Evolutionary conservation across 2,888 invertebrate species (phyloP).

Genomic region (Tetragonisca angustula): DNA sequence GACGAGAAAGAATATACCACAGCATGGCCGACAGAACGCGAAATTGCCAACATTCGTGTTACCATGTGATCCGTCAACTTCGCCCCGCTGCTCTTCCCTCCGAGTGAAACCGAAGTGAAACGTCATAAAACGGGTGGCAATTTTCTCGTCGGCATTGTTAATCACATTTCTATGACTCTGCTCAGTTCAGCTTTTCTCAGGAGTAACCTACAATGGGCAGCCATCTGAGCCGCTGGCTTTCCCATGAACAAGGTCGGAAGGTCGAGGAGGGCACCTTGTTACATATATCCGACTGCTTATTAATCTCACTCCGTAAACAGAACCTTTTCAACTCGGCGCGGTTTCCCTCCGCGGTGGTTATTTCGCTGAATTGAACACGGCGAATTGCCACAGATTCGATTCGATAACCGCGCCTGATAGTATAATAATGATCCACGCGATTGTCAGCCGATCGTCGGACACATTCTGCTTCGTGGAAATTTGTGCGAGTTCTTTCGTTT

Average conservation of each 20-base stretch:
- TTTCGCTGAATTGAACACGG: conserved; percentile 24
- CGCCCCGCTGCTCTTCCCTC: neutral
- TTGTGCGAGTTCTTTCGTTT: neutral
- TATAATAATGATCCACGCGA: neutral
- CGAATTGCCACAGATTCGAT: conserved; percentile 20
- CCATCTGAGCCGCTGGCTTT: conserved; percentile 51
- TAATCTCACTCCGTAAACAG: conserved; percentile 56
- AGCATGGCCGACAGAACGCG: neutral
- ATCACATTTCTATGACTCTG: conserved; percentile 48
- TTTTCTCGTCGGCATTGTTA: conserved; percentile 45
- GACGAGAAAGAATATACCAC: no score
- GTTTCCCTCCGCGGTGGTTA: conserved; percentile 28
- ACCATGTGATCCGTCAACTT: neutral
- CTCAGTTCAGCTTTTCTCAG: conserved; percentile 47
- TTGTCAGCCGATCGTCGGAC: conserved; percentile 9
- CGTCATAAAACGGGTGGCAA: conserved; percentile 16
- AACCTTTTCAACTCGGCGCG: conserved; percentile 33
- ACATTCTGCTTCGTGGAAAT: neutral
- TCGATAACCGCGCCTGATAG: neutral
- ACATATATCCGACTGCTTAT: conserved; percentile 57
- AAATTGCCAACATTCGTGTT: neutral
- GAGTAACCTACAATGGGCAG: conserved; percentile 43
- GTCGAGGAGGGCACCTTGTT: conserved; percentile 56
- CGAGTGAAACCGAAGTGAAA: neutral
- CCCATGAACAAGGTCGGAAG: conserved; percentile 56